Conservation (phyloP, 2,113 vertebrate genomes). For the Pimephales promelas region DNA sequence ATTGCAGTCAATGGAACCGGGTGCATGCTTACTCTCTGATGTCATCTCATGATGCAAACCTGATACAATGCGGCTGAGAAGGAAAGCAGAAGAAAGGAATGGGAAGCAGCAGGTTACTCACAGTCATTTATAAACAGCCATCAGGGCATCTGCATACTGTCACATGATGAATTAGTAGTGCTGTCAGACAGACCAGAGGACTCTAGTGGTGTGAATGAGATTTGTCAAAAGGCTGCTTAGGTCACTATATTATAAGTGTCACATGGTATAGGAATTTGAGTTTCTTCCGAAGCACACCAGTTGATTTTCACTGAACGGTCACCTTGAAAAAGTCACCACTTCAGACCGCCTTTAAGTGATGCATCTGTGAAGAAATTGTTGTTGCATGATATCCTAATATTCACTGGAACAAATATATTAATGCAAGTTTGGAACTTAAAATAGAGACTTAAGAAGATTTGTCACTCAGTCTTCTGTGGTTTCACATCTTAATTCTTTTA, state of each 20-base stretch:
- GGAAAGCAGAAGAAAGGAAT: conserved; percentile 28
- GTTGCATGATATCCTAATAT: conserved; percentile 7
- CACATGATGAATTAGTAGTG: background rate
- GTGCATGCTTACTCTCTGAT: conserved; percentile 49
- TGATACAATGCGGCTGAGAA: conserved; percentile 43
- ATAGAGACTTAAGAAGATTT: background rate
- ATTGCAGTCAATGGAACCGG: conserved; percentile 57
- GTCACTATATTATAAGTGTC: conserved; percentile 19
- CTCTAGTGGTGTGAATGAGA: conserved; percentile 10
- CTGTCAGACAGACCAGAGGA: conserved; percentile 9
- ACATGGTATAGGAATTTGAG: background rate
- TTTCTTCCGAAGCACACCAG: background rate
- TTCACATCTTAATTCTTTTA: background rate
- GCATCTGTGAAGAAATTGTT: background rate
- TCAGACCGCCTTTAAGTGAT: background rate
- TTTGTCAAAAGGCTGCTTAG: conserved; percentile 6
- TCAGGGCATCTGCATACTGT: conserved; percentile 26
- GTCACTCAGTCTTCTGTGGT: background rate
- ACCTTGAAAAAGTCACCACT: background rate
- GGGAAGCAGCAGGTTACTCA: conserved; percentile 34
- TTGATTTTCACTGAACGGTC: background rate
- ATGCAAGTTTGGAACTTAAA: background rate
- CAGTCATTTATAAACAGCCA: conserved; percentile 45
- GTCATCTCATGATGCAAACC: conserved; percentile 55
- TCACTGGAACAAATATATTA: background rate